A percentile compares a stretch with the other conserved stretches of the same genome.
phyloP scores from a whole-genome alignment of 2,113 vertebrate genomes.

The Chaetops frenatus region DNA sequence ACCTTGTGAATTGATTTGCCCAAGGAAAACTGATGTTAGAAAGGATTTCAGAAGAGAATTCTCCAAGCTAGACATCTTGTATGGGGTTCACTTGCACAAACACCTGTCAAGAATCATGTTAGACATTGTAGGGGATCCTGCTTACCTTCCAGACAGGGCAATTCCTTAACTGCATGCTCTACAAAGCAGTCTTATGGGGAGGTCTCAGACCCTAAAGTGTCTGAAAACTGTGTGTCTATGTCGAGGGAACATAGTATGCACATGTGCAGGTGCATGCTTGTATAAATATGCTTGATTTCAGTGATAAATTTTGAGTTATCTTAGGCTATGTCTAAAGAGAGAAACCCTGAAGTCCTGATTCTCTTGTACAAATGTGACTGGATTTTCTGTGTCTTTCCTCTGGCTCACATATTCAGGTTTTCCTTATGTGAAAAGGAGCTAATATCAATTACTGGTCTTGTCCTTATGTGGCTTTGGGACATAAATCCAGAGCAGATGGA shows the following conservation, averaged over 20 bases:
- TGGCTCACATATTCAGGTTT: not conserved
- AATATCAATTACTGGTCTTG: not conserved
- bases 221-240: not conserved
- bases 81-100: not conserved
- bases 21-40: not conserved
- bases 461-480: not conserved
- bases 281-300: not conserved
- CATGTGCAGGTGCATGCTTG: accelerated
- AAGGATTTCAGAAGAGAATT: not conserved
- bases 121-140: not conserved
- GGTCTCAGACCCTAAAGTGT: not conserved
- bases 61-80: not conserved
- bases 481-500: not conserved
- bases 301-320: not conserved
- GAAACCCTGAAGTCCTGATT: not conserved
- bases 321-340: not conserved
- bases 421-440: not conserved
- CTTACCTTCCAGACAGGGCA: not conserved
- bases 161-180: not conserved
- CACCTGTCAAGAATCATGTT: not conserved
- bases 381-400: not conserved
- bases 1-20: not conserved
- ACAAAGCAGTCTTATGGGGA: not conserved
- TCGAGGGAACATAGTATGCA: not conserved
- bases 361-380: not conserved